Evolutionary conservation across 2,113 vertebrate species (phyloP).

Genomic region (Gadus macrocephalus): DNA sequence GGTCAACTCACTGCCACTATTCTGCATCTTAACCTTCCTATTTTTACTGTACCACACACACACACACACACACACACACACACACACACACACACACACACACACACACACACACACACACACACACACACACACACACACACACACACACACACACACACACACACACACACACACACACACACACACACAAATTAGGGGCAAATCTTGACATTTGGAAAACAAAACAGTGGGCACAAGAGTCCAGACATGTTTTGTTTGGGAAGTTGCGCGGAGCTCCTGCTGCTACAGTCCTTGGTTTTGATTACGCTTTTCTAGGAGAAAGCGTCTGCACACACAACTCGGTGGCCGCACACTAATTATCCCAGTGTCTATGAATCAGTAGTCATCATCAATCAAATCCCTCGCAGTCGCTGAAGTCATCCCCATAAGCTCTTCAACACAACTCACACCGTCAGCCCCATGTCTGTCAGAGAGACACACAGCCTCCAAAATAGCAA

Average conservation of each 20-base stretch:
- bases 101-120: slow-evolving; percentile 26
- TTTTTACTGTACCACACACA: too few relatives aligned
- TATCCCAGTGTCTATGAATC: background rate
- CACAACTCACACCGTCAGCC: slow-evolving; percentile 8
- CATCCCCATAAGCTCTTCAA: slow-evolving; percentile 42
- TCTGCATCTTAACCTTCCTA: too few relatives aligned
- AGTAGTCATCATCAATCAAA: background rate
- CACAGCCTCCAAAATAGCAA: background rate
- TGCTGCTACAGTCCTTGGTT: background rate
- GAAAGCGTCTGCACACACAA: background rate
- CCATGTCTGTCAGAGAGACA: slow-evolving; percentile 7
- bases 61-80: too few relatives aligned
- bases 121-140: slow-evolving; percentile 23
- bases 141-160: too few relatives aligned
- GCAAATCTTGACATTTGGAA: slow-evolving; percentile 24
- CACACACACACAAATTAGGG: slow-evolving; percentile 34
- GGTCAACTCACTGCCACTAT: too few relatives aligned
- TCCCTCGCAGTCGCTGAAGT: slow-evolving; percentile 49
- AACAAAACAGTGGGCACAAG: slow-evolving; percentile 19
- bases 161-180: background rate
- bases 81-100: slow-evolving; percentile 14
- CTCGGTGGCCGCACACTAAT: background rate
- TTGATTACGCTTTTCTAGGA: background rate
- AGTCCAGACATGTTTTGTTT: background rate
- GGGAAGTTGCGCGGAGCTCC: background rate